Evolutionary conservation across 2,113 vertebrate genomes (phyloP), one percentile per base, ranked within the genome.

Genomic region (Malurus melanocephalus): DNA sequence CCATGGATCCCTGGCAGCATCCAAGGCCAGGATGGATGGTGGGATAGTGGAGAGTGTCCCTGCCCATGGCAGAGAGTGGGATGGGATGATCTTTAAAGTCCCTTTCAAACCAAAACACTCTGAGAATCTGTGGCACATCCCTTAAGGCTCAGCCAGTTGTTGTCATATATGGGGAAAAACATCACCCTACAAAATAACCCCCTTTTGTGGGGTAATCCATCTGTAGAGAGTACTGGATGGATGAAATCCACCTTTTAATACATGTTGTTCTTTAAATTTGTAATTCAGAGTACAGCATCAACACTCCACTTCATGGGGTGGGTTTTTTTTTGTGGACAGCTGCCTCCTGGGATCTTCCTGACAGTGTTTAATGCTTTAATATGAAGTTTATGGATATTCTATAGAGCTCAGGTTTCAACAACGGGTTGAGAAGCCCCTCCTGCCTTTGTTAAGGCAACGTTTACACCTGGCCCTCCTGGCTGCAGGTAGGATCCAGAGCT

Each of bases 111-210:
- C 27, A 80, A 57, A 57, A 22, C 6, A 2, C 16, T n/a, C 22
- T 19, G 32, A 9, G 11, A 33, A 46, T 60, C 61, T 59, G 17
- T 51, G 30, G 21, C 20, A 18, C 0, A 0, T 59, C 71, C 0
- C 9, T 45, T 10, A 30, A 83, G 28, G 57, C 64, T 68, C 78
- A 87, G 38, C 28, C 11, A 10, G 23, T 22, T 3, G 0, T 20
- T 21, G 6, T 5, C 0, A 0, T 33, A 2, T 6, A 2, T 5
- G 30, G 15, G 13, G 13, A 14, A 3, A 7, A 71, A 40, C 8
- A 28, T 19, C 49, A 19, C 28, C n/a, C 59, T 3, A 27, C 8
- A 3, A 66, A 79, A 79, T 8, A 46, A 53, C 4, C 1, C 32
- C 17, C 11, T 62, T 85, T 57, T 28, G 3, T 22, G 12, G 56